Base-by-base conservation (phyloP, 2,888 invertebrate genomes). In the Epiblema foenella region DNA sequence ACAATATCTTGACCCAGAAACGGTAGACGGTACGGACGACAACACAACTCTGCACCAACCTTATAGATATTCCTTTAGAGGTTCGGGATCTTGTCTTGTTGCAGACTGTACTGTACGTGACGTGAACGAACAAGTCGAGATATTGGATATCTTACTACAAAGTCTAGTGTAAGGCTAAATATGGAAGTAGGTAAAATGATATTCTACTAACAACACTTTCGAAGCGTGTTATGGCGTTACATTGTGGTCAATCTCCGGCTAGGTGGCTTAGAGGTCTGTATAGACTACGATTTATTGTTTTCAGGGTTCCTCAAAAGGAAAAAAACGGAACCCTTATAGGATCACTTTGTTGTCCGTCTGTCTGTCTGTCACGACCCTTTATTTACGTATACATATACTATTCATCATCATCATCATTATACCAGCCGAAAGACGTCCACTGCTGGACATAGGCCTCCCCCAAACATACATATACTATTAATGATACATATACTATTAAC, bases 1-100 rank as follows among this genome's bases (percentile, higher is more conserved):
- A 71, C 62, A 67, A 67, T 72, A 72, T 62, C 74, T 67, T 74
- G 75, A 75, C 72, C 75, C 57, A 75, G 51, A 69, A 73, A 52
- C 39, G 29, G 68, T 73, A 69, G 72, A 52, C 39, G 29, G 68
- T 73, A 69, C 51, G 42, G 29, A 52, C 66, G 69, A 46, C 63
- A 54, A 67, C 52, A 18, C 24, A 51, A 64, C 37, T 68, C 18
- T 7, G n/a, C 33, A 64, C 68, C 33, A 39, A 37, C 37, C 62
- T 57, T 54, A 63, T 20, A 69, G 63, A 24, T 24, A 60, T 51
- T 65, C 4, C 56, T 49, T 24, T 51, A 56, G 60, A 46, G 20
- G 12, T 24, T 49, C 49, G 42, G 12, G 46, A 37, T 39, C n/a
- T n/a, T n/a, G n/a, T n/a, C 24, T n/a, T 24, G 42, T 65, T 37